phyloP scores from a whole-genome alignment of 2,797 vertebrate genomes.

The Diceros bicornis region DNA sequence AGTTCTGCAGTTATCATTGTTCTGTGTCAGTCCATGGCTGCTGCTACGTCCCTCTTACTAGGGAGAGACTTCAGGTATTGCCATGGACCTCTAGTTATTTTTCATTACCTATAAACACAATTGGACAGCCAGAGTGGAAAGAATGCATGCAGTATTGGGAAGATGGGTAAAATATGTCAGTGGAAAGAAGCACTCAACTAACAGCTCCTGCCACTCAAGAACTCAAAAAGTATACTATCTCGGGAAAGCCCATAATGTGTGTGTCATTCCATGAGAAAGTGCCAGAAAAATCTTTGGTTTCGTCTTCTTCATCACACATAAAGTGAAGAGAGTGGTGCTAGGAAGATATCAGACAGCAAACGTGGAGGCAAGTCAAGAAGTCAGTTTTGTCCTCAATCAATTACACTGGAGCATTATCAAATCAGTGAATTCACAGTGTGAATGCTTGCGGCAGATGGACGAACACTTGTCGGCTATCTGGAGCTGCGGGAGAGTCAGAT shows the following conservation, averaged over 20 bases:
- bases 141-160: fast-evolving
- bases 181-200: background rate
- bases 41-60: background rate
- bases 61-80: conserved; percentile 14
- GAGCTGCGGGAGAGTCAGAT: conserved; percentile 90
- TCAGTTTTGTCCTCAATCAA: conserved; percentile 88
- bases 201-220: conserved; percentile 62
- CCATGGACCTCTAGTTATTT: background rate
- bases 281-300: conserved; percentile 59
- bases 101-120: background rate
- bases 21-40: background rate
- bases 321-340: conserved; percentile 73
- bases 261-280: conserved; percentile 66
- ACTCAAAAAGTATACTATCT: background rate
- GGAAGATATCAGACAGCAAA: conserved; percentile 86
- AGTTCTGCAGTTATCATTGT: background rate
- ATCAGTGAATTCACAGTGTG: conserved; percentile 89
- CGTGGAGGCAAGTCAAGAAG: conserved; percentile 83
- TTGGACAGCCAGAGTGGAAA: background rate
- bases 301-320: conserved; percentile 70
- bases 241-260: fast-evolving
- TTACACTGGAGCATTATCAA: conserved; percentile 88
- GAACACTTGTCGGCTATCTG: conserved; percentile 95
- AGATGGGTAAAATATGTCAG: background rate
- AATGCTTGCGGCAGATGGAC: conserved; percentile 95